These are phyloP conservation scores for Clamator glandarius DNA, from an alignment of 2,797 vertebrate species.

Conservation along the genomic window DNA sequence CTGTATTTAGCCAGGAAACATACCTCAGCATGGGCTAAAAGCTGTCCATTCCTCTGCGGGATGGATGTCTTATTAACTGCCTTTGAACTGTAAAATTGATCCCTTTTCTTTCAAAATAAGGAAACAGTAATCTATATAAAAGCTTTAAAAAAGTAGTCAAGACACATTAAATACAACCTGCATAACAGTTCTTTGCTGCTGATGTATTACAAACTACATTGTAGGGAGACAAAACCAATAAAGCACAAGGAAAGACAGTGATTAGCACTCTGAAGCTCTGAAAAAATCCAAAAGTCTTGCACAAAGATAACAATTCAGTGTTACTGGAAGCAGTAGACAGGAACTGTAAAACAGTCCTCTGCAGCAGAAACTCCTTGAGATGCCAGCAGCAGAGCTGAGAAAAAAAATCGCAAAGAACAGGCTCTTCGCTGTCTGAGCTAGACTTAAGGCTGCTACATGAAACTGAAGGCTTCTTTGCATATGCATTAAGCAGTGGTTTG, in stretches of 20 bases:
- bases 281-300: not conserved
- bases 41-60: too few relatives aligned
- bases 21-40: not conserved
- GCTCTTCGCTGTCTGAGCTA: too few relatives aligned
- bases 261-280: not conserved
- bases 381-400: not conserved
- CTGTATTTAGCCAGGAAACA: not conserved
- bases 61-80: not conserved
- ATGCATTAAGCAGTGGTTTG: not conserved
- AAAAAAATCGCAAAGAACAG: not conserved
- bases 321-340: not conserved
- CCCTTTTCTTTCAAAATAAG: not conserved
- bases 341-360: not conserved
- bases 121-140: not conserved
- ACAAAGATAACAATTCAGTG: not conserved
- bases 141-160: not conserved
- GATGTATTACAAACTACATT: not conserved
- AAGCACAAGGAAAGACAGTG: rapidly evolving
- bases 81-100: rapidly evolving
- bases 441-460: rapidly evolving
- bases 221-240: not conserved
- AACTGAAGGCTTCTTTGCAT: not conserved
- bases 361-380: not conserved
- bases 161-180: not conserved
- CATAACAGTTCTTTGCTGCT: not conserved